phyloP scores from a whole-genome alignment of 2,797 vertebrate genomes.

The Sebastes matsubarae region DNA sequence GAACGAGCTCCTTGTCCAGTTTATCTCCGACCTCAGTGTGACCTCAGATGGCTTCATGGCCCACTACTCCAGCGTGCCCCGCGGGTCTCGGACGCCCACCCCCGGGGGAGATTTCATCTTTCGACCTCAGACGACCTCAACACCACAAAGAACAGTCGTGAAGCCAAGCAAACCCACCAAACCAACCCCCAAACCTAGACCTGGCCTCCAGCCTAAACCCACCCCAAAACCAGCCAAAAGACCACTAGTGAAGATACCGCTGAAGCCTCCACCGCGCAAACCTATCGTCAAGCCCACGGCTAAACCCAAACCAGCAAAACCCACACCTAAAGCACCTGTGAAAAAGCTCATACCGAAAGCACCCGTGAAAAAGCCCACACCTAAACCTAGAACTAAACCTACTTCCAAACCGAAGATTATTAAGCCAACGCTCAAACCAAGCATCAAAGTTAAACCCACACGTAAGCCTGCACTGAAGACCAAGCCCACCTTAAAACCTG shows the following conservation, averaged over 20 bases:
- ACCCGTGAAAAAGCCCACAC: constrained; percentile 54
- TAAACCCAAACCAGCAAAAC: constrained; percentile 55
- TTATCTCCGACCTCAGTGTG: constrained; percentile 93
- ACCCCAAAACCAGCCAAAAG: constrained; percentile 45
- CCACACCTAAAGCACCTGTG: constrained; percentile 49
- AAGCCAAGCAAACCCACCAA: constrained; percentile 48
- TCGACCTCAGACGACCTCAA: constrained; percentile 58
- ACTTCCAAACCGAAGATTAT: constrained; percentile 45
- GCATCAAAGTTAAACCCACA: constrained; percentile 55
- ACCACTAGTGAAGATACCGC: constrained; percentile 48
- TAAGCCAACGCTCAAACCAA: constrained; percentile 63
- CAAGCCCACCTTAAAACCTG: constrained; percentile 56
- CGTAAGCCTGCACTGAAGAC: constrained; percentile 51
- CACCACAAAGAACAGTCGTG: constrained; percentile 14
- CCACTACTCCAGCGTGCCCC: constrained; percentile 80
- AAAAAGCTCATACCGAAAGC: constrained; percentile 58
- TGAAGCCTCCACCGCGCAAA: constrained; percentile 55
- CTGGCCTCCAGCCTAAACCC: constrained; percentile 30
- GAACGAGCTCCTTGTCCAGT: constrained; percentile 91
- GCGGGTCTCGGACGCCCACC: constrained; percentile 73
- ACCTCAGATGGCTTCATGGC: constrained; percentile 91
- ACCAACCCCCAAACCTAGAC: constrained; percentile 54
- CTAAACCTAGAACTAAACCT: constrained; percentile 55
- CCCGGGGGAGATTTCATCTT: constrained; percentile 74
- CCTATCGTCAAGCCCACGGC: constrained; percentile 43